Evolutionary conservation across 2,888 invertebrate genomes (phyloP).

Genomic region (Trachelus tabidus): DNA sequence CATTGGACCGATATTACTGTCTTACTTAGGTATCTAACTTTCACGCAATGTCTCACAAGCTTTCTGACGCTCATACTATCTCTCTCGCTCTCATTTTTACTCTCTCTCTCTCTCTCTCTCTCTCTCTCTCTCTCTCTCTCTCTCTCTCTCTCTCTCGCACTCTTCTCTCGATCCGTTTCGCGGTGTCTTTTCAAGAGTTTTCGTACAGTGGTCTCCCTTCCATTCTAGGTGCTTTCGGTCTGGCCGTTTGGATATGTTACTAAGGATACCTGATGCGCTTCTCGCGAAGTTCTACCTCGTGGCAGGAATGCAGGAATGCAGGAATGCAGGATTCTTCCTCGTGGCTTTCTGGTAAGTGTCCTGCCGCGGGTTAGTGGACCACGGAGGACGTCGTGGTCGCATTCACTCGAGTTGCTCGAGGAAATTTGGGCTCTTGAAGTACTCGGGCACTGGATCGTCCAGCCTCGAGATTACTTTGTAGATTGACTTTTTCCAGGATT

Average conservation of each 20-base stretch:
- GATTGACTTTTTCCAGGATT: slow-evolving; percentile 99
- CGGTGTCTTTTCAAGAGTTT: not conserved
- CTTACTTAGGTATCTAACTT: not conserved
- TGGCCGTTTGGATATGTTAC: slow-evolving; percentile 57
- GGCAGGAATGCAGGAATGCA: slow-evolving; percentile 14
- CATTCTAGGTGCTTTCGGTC: slow-evolving; percentile 13
- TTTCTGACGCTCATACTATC: slow-evolving; percentile 3
- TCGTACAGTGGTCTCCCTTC: not conserved
- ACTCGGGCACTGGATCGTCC: slow-evolving; percentile 99
- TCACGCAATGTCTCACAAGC: not conserved
- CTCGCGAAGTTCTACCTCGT: slow-evolving; percentile 42
- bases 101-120: slow-evolving; percentile 17
- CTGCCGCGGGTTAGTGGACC: slow-evolving; percentile 33
- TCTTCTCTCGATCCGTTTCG: not conserved
- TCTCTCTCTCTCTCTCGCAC: slow-evolving; percentile 37
- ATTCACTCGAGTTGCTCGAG: slow-evolving; percentile 95
- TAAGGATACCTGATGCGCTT: slow-evolving; percentile 60
- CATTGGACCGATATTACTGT: not conserved
- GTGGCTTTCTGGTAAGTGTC: not conserved
- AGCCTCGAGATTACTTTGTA: slow-evolving; percentile 99
- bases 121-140: slow-evolving; percentile 34
- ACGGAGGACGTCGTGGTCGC: slow-evolving; percentile 20
- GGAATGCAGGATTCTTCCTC: slow-evolving; percentile 17
- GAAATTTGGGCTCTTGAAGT: slow-evolving; percentile 99
- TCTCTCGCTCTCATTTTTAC: slow-evolving; percentile 14